Evolutionary conservation across 2,113 vertebrate species (phyloP), one percentile per base, ranked within the genome.

Genomic region (Rhinichthys klamathensis): DNA sequence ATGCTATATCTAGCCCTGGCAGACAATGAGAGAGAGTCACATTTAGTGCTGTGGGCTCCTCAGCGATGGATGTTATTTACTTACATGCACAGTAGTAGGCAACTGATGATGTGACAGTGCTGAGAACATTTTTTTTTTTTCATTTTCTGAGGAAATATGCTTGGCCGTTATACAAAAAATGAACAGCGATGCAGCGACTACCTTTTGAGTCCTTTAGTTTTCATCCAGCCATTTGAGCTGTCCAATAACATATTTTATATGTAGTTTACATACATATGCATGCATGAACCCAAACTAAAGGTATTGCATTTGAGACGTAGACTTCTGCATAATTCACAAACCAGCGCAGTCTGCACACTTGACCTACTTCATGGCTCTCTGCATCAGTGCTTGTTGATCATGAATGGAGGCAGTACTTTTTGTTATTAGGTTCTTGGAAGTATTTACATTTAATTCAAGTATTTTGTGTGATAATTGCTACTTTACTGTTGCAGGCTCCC

Each of bases 321-420:
- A 74, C 63, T 81, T 49, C 61, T 85, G 80, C 80, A 84, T 87
- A 82, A 90, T 89, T 87, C 46, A 88, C 82, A 77, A 56, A 80
- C 25, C 23, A 70, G 49, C 61, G 60, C 49, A 35, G 38, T 51
- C 30, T 65, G 56, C 81, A 65, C 61, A 79, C 25, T 82, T 88
- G 88, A 88, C 86, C 88, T 85, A 87, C 80, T 87, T 90, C 74
- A 49, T 84, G 21, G 35, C 69, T 86, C 25, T 58, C 78, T 18
- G n/a, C 49, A 84, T 65, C 79, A 73, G 54, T 73, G 80, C 54
- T 51, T 67, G 46, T 25, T 12, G 13, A 80, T 80, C 12, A 12
- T 63, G n/a, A 63, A 78, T 58, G 21, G 18, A 63, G 58, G 12
- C 58, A 76, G 35, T 70, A 41, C 67, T 12, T 30, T 61, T 61